Evolutionary conservation across 1,140 invertebrate genomes (phyloP).

Genomic region (Drosophila aff.): DNA sequence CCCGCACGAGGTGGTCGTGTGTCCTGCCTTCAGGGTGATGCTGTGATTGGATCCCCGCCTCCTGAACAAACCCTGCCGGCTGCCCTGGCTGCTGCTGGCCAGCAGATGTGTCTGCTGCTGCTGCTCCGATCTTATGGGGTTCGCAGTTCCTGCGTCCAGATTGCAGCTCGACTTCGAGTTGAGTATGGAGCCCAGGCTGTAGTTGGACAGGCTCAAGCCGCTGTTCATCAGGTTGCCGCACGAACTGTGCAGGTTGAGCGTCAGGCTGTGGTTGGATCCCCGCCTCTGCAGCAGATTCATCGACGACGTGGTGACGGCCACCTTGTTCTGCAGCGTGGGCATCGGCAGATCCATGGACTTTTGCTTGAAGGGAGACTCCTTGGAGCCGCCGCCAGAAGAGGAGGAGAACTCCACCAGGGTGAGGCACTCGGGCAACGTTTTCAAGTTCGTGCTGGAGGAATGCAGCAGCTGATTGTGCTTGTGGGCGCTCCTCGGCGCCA

Average conservation of each 20-base stretch:
- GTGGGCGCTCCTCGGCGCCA: conserved; percentile 66
- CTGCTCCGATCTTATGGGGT: conserved; percentile 9
- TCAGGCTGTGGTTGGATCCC: conserved; percentile 95
- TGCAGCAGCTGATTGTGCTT: conserved; percentile 84
- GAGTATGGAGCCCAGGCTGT: conserved; percentile 68
- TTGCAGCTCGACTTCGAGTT: conserved; percentile 82
- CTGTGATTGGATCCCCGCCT: conserved; percentile 95
- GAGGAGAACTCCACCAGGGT: conserved; percentile 87
- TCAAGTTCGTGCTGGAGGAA: conserved; percentile 87
- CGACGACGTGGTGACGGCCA: conserved; percentile 66
- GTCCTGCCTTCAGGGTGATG: conserved; percentile 87
- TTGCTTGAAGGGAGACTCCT: conserved; percentile 74
- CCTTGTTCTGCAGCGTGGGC: conserved; percentile 40
- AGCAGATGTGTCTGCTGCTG: conserved; percentile 26
- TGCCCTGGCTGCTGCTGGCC: conserved; percentile 57
- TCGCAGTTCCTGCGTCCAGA: conserved; percentile 51
- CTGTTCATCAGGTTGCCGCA: conserved; percentile 78
- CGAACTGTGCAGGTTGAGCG: conserved; percentile 87
- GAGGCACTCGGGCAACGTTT: conserved; percentile 89
- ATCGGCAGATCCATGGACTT: conserved; percentile 75
- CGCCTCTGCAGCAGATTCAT: conserved; percentile 91
- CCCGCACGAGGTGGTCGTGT: conserved; percentile 77
- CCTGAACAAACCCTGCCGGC: conserved; percentile 90
- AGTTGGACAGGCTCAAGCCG: conserved; percentile 76
- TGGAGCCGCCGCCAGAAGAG: conserved; percentile 3